These are phyloP conservation scores for Melanotaenia boesemani DNA, from an alignment of 2,797 vertebrate genomes.

Conservation along the genomic window DNA sequence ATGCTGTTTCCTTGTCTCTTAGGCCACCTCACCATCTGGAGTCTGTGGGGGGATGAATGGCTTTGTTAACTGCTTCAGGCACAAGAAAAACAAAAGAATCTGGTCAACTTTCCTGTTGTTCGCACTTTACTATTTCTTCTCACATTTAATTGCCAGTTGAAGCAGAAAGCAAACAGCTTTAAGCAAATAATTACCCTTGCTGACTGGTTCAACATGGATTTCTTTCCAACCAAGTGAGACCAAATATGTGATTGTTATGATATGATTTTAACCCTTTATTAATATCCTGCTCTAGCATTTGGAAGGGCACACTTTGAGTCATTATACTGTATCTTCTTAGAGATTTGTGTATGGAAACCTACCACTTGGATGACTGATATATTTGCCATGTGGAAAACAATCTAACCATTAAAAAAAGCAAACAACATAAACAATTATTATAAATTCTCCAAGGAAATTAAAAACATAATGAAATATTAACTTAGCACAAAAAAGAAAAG, in stretches of 20 bases:
- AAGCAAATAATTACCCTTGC: background rate
- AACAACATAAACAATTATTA: too few species aligned
- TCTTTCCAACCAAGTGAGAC: background rate
- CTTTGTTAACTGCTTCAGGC: background rate
- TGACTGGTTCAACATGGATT: background rate
- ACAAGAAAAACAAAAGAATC: constrained; percentile 1
- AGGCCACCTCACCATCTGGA: constrained; percentile 40
- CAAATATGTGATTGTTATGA: background rate
- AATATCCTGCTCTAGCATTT: too few species aligned
- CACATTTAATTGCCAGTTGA: constrained; percentile 6
- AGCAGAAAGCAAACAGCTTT: constrained; percentile 23
- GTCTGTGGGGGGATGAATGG: constrained; percentile 20
- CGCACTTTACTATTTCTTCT: background rate
- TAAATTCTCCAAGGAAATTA: too few species aligned
- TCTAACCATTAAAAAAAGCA: too few species aligned
- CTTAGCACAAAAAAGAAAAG: too few species aligned
- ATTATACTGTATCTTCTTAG: too few species aligned
- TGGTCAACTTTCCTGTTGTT: background rate
- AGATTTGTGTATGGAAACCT: too few species aligned
- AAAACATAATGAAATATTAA: too few species aligned
- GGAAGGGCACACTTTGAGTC: too few species aligned
- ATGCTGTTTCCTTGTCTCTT: background rate
- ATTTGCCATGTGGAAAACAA: too few species aligned
- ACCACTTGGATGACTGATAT: too few species aligned
- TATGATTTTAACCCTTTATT: too few species aligned